Evolutionary conservation across 2,797 vertebrate genomes (phyloP), one percentile per base, ranked within the genome.

Genomic region (Phrynocephalus guinanensis): DNA sequence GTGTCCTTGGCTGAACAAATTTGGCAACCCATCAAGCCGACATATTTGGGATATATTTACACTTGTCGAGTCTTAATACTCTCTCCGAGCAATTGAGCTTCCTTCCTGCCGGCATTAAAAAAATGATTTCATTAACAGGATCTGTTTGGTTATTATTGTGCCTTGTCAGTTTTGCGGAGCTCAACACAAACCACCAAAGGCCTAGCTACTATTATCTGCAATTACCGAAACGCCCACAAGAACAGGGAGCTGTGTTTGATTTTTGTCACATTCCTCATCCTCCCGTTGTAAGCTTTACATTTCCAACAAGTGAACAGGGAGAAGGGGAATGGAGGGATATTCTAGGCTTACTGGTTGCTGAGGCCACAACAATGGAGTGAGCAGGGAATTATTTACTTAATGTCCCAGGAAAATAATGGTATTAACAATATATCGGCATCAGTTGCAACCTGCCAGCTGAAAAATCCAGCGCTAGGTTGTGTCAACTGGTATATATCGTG

Each of bases 11-110:
- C 86, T 93, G 83, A 94, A 15, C 83, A 88, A 92, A 92, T 16
- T 86, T 90, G 91, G 91, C 87, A 89, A 91, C 79, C 84, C 48
- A 66, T 95, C 95, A 93, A 90, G 90, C 71, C 88, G 92, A 88
- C 88, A 88, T 96, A 94, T 93, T 95, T 93, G 90, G 33, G 86
- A 86, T 86, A 77, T 92, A 92, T 93, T 95, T 94, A 91, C 90
- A 88, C 70, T 92, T 89, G 85, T 91, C 93, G 82, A 87, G 50
- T 93, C 94, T 44, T 93, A 89, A 88, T 88, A 88, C 76, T 94
- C 92, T 94, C 89, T 94, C 89, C 93, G 79, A 88, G 90, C 91
- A 90, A 92, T 93, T 90, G 90, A 92, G 92, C 89, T 81, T 90
- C 73, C 88, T 94, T 93, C 83, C 84, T 91, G 77, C 80, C 83